A percentile compares a stretch with the other conserved stretches of the same genome.
phyloP scores from a whole-genome alignment of 2,113 vertebrate species.

The Pygoscelis antarcticus region DNA sequence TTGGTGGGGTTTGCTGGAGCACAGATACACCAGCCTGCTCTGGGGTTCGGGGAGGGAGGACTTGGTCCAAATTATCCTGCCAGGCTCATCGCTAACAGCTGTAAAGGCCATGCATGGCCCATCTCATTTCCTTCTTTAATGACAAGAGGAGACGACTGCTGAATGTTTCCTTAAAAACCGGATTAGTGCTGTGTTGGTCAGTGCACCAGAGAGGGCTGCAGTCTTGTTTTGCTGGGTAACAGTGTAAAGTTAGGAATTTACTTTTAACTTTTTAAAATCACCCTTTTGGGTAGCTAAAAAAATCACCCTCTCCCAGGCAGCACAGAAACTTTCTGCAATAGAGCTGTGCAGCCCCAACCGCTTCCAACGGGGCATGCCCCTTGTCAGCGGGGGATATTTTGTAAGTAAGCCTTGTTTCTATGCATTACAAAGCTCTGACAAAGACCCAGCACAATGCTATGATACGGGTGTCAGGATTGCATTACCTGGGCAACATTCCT shows the following conservation, averaged over 20 bases:
- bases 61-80: not conserved
- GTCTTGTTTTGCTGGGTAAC: not conserved
- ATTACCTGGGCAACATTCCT: not conserved
- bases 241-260: not conserved
- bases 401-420: not conserved
- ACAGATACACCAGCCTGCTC: not conserved
- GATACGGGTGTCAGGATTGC: not conserved
- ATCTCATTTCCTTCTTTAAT: not conserved
- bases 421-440: not conserved
- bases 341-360: not conserved
- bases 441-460: not conserved
- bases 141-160: not conserved
- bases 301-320: not conserved
- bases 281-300: not conserved
- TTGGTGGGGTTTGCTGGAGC: not conserved
- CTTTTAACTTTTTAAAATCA: not conserved
- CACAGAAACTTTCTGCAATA: not conserved
- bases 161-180: not conserved
- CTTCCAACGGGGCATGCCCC: rapidly evolving
- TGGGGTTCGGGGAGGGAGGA: not conserved
- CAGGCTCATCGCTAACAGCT: not conserved
- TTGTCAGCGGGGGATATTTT: not conserved
- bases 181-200: not conserved
- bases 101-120: not conserved
- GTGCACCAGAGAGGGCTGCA: not conserved